Evolutionary conservation across 2,797 vertebrate genomes (phyloP), one percentile per base, ranked within the genome.

Genomic region (Mus spretus): DNA sequence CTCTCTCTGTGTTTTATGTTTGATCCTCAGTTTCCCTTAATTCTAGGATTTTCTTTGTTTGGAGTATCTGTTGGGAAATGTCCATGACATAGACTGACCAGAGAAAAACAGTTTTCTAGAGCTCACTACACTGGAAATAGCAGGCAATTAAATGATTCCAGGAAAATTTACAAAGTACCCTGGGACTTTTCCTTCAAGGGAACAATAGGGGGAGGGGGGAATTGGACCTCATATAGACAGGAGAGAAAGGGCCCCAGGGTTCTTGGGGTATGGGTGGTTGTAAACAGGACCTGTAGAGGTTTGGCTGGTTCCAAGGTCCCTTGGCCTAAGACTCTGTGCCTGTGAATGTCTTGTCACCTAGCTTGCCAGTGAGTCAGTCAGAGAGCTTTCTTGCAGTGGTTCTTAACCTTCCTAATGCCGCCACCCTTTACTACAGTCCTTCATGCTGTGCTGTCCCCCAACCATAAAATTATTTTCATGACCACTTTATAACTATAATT

Each of bases 41-140:
- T 80, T 70, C 19, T 65, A 65, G 78, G 65, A 57, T 3, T 10
- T 34, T 92, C 88, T 91, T 50, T 87, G 92, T 70, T 81, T 26
- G 1, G 24, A 59, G 40, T 90, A n/a, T 53, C 83, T 63, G 4
- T 88, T 88, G 44, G 53, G 34, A 77, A 84, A 88, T n/a, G 75
- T 47, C 31, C 19, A 0, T 28, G 20, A 61, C 6, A 22, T 47
- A 94, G 26, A 34, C 63, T 77, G 31, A 78, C 81, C 44, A 44
- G 78, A 94, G 81, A 47, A 90, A 65, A 93, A 34, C 82, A 53
- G 75, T 65, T 83, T 85, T 93, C 55, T 77, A 50, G 53, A 92
- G 74, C 24, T 44, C 57, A 92, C 79, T 82, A 50, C 55, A 8
- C 85, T 65, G 20, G 65, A 85, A 84, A 94, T 24, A 37, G 24